Conservation (phyloP, 1,140 invertebrate genomes). For the Carposina sasakii region DNA sequence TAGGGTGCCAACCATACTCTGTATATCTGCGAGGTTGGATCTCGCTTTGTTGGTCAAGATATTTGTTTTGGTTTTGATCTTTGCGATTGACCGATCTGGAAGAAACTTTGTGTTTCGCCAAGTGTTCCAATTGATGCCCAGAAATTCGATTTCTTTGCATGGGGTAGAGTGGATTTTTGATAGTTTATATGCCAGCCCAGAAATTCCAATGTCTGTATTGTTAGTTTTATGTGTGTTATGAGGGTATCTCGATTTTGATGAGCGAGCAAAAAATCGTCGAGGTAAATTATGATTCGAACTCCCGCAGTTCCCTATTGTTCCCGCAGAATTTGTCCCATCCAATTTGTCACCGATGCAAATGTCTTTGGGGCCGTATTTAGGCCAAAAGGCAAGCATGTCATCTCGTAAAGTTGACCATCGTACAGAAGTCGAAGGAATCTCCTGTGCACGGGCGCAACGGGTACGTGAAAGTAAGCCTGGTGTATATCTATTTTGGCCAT, state of each 20-base stretch:
- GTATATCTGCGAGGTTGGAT: not conserved
- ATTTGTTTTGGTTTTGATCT: not conserved
- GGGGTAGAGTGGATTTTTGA: slow-evolving; percentile 5
- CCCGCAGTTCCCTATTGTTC: slow-evolving; percentile 9
- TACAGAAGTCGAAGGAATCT: slow-evolving; percentile 25
- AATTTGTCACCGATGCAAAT: slow-evolving; percentile 24
- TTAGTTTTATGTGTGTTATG: slow-evolving; percentile 1
- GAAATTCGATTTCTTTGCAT: slow-evolving; percentile 5
- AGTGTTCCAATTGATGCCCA: slow-evolving; percentile 9
- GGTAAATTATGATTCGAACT: slow-evolving; percentile 25
- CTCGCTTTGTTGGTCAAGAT: not conserved
- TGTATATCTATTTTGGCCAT: slow-evolving; percentile 27
- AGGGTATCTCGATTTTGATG: slow-evolving; percentile 22
- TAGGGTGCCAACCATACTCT: not conserved
- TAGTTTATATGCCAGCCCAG: slow-evolving; percentile 9
- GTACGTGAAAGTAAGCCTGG: slow-evolving; percentile 32
- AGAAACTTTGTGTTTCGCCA: slow-evolving; percentile 1
- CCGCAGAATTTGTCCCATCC: slow-evolving; percentile 21
- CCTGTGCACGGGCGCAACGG: slow-evolving; percentile 23
- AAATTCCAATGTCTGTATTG: not conserved
- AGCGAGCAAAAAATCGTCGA: slow-evolving; percentile 38
- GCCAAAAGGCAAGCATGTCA: slow-evolving; percentile 21
- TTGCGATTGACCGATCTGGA: not conserved
- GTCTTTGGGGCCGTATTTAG: slow-evolving; percentile 16
- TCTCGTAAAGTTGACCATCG: slow-evolving; percentile 17